Percentiles rank a stretch among this genome's conserved stretches.
These are phyloP conservation scores for Orgyia antiqua DNA, from an alignment of 2,888 invertebrate species.

Conservation along the genomic window DNA sequence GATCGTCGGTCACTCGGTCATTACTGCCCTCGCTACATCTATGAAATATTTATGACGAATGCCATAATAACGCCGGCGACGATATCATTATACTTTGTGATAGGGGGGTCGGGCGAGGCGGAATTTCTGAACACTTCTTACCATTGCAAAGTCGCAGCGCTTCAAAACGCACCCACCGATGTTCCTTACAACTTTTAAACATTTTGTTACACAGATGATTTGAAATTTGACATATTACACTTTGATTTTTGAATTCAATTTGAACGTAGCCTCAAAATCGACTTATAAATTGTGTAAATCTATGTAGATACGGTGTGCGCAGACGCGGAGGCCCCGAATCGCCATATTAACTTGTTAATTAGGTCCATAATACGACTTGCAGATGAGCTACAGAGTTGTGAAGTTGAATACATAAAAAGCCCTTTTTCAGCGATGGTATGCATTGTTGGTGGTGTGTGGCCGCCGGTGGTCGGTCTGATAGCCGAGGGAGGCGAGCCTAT, in stretches of 20 bases:
- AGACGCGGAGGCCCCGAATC: slow-evolving; percentile 80
- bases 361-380: slow-evolving; percentile 93
- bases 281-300: slow-evolving; percentile 32
- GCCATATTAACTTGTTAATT: slow-evolving; percentile 94
- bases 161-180: slow-evolving; percentile 40
- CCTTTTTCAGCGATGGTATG: slow-evolving; percentile 80
- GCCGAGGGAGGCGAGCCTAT: slow-evolving; percentile 63
- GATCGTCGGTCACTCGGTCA: slow-evolving; percentile 71
- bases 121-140: slow-evolving; percentile 77
- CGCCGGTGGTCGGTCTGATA: slow-evolving; percentile 33
- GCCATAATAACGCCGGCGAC: slow-evolving; percentile 75
- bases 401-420: slow-evolving; percentile 84
- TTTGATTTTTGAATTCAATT: slow-evolving; percentile 22
- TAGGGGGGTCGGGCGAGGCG: slow-evolving; percentile 73
- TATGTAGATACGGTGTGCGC: slow-evolving; percentile 50
- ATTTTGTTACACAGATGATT: slow-evolving; percentile 45
- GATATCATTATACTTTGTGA: slow-evolving; percentile 80
- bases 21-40: slow-evolving; percentile 67
- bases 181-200: slow-evolving; percentile 31
- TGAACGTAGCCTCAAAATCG: slow-evolving; percentile 22
- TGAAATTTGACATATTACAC: slow-evolving; percentile 36
- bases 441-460: slow-evolving; percentile 58
- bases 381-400: slow-evolving; percentile 85
- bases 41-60: slow-evolving; percentile 78
- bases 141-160: slow-evolving; percentile 72